Evolutionary conservation across 2,888 invertebrate species (phyloP).

Genomic region (Caenorhabditis afra): DNA sequence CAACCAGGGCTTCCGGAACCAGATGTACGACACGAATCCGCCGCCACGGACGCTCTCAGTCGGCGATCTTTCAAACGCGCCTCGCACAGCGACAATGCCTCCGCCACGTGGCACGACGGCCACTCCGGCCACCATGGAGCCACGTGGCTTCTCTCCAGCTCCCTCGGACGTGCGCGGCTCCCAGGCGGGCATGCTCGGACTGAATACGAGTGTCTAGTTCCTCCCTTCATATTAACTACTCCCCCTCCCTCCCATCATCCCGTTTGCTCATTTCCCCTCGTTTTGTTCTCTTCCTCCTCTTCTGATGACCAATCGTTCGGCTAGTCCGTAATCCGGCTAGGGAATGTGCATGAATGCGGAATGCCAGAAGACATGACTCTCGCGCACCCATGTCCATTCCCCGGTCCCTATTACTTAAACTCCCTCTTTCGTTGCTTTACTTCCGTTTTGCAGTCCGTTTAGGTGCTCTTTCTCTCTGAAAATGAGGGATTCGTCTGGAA

Average conservation of each 20-base stretch:
- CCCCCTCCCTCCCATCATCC: constrained; percentile 19
- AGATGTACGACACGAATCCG: constrained; percentile 56
- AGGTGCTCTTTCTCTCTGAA: constrained; percentile 11
- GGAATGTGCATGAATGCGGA: constrained; percentile 43
- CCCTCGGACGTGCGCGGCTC: constrained; percentile 58
- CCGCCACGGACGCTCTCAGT: constrained; percentile 46
- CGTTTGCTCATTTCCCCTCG: constrained; percentile 46
- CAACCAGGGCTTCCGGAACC: constrained; percentile 57
- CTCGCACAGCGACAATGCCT: constrained; percentile 46
- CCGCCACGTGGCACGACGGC: constrained; percentile 49
- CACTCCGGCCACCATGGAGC: constrained; percentile 54
- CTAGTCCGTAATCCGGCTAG: constrained; percentile 51
- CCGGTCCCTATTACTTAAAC: constrained; percentile 20
- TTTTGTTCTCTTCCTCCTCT: constrained; percentile 22
- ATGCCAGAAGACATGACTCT: background rate
- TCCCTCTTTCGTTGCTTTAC: constrained; percentile 21
- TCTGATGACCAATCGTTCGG: constrained; percentile 27
- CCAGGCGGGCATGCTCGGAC: constrained; percentile 53
- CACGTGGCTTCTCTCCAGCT: constrained; percentile 56
- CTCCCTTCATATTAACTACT: constrained; percentile 2
- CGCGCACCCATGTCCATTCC: constrained; percentile 34
- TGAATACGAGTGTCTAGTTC: constrained; percentile 62
- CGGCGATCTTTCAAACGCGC: constrained; percentile 58
- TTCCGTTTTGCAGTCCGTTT: constrained; percentile 17
- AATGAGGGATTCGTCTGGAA: background rate